These are phyloP conservation scores for Chiloscyllium plagiosum DNA, from an alignment of 2,113 vertebrate species.

Conservation along the genomic window DNA sequence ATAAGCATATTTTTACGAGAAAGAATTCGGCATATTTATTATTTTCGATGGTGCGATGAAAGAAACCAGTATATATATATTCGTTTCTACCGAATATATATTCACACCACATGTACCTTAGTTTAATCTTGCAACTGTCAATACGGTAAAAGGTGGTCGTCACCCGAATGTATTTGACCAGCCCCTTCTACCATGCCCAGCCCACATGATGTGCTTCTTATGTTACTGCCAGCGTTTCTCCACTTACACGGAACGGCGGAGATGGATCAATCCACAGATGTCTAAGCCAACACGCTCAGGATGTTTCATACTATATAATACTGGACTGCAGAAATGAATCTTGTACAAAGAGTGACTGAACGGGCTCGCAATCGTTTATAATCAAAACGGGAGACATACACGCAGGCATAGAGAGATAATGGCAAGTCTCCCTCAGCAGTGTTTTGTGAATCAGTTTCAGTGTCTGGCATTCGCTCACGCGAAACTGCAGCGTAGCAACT, in stretches of 20 bases:
- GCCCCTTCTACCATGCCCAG: background rate
- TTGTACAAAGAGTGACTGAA: background rate
- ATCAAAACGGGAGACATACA: background rate
- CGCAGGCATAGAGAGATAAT: background rate
- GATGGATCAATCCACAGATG: background rate
- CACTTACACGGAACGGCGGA: background rate
- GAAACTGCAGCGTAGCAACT: background rate
- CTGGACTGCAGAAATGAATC: background rate
- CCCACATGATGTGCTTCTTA: background rate
- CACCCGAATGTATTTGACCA: background rate
- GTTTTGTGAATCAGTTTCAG: background rate
- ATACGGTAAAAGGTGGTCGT: slow-evolving; percentile 16
- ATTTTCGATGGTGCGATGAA: no score
- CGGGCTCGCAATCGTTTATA: background rate
- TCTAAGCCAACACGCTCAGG: background rate
- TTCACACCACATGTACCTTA: background rate
- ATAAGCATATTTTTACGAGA: background rate
- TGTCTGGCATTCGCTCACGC: background rate
- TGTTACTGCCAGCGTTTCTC: background rate
- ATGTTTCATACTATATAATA: background rate
- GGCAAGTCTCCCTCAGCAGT: background rate
- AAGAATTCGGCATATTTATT: background rate
- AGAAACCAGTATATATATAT: no score
- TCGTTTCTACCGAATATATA: background rate
- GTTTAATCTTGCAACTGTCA: background rate